Conservation (phyloP, 2,888 invertebrate species). For the Callimorpha dominula region DNA sequence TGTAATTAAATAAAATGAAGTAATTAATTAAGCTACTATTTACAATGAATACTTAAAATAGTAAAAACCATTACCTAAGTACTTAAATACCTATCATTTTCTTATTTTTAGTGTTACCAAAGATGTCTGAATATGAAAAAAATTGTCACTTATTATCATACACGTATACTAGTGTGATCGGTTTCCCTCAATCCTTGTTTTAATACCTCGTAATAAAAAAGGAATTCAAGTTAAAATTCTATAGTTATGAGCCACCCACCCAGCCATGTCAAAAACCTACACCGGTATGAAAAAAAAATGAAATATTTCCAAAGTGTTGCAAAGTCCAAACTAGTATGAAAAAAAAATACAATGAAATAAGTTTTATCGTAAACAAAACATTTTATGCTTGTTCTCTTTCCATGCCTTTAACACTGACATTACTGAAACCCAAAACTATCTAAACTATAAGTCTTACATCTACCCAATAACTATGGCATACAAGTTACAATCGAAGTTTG, state of each 20-base stretch:
- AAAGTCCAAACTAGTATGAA: background rate
- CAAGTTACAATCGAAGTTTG: constrained; percentile 22
- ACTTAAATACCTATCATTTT: constrained; percentile 35
- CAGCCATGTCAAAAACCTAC: constrained; percentile 30
- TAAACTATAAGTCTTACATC: background rate
- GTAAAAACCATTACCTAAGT: constrained; percentile 32
- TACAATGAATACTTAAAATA: constrained; percentile 26
- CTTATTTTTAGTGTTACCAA: constrained; percentile 15
- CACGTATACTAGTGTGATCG: background rate
- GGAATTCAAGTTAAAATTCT: constrained; percentile 25
- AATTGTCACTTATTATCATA: background rate
- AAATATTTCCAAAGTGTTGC: background rate
- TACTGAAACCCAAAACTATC: constrained; percentile 2
- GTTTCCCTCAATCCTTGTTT: constrained; percentile 24
- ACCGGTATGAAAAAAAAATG: constrained; percentile 18
- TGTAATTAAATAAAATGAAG: constrained; percentile 28
- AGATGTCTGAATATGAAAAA: background rate
- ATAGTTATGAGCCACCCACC: constrained; percentile 18
- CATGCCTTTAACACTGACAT: constrained; percentile 14
- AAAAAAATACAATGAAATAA: background rate
- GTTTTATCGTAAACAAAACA: background rate
- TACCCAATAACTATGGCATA: constrained; percentile 35
- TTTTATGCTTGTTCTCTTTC: background rate
- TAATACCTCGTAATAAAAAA: constrained; percentile 62
- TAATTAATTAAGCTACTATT: constrained; percentile 33